Base-by-base conservation (phyloP, 2,888 invertebrate genomes). In the Odontocolon sp. region DNA sequence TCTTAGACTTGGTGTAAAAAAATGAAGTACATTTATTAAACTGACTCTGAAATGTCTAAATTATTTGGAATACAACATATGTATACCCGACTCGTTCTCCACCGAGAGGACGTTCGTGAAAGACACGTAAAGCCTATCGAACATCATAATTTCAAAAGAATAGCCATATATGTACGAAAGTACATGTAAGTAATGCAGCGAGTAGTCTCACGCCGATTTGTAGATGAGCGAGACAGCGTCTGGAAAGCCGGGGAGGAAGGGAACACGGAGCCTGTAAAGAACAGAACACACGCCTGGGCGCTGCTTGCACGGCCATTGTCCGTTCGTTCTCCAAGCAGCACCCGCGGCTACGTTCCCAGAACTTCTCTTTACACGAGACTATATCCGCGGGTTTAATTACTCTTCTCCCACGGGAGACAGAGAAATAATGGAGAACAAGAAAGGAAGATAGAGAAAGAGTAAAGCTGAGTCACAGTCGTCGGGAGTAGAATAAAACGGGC, bases 381-480 rank as follows among this genome's bases (percentile, higher is more conserved):
- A 36, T 68, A 47, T 68, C 45, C 67, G 63, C 78, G 71, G 74
- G 71, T 78, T 78, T 78, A 78, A 78, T 78, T 78, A 78, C 75
- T 76, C 67, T 74, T 78, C 78, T 78, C 72, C 68, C 72, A 78
- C 68, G 71, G 71, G 66, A 76, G 38, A 68, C 50, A 47, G 54
- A 45, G 52, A 54, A 40, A 64, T 28, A 50, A 52, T 69, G 68
- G 68, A 69, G 57, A 59, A 42, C 71, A 54, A 40, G 59, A 72
- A 45, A 64, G 8, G 38, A 50, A 75, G 23, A 64, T 56, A 63
- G 47, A 68, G 54, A 42, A 38, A 59, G 40, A 28, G 45, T 59
- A 54, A 57, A 9, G 71, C 75, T 72, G 68, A 75, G 72, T 78
- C 78, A 78, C 64, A 76, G 59, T 68, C 50, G 57, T 59, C 50